Conservation (phyloP, 2,113 vertebrate genomes). For the Corydoras maculifer region DNA sequence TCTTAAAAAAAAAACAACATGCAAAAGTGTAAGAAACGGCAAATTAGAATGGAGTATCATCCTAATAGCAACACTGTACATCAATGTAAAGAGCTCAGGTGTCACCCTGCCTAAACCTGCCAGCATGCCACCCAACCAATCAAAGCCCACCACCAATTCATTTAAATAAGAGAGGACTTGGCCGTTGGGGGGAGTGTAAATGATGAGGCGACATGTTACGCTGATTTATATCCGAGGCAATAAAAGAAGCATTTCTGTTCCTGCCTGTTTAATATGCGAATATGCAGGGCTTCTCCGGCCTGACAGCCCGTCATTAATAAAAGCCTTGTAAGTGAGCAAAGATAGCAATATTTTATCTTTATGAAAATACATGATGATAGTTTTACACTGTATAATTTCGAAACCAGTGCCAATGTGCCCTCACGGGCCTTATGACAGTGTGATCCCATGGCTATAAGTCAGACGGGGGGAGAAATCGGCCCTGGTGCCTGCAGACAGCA, state of each 20-base stretch:
- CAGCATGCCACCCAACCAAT: slow-evolving; percentile 83
- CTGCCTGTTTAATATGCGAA: slow-evolving; percentile 95
- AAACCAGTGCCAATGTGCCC: slow-evolving; percentile 74
- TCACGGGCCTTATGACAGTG: slow-evolving; percentile 57
- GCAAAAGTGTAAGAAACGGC: slow-evolving; percentile 29
- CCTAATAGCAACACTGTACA: slow-evolving; percentile 50
- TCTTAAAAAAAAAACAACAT: not conserved
- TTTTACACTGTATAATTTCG: slow-evolving; percentile 83
- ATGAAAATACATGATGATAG: slow-evolving; percentile 94
- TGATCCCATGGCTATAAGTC: slow-evolving; percentile 70
- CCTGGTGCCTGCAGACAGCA: slow-evolving; percentile 18
- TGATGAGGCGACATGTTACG: slow-evolving; percentile 90
- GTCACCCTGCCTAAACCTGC: slow-evolving; percentile 48
- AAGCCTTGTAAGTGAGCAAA: slow-evolving; percentile 78
- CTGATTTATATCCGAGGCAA: slow-evolving; percentile 93
- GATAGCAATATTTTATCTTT: slow-evolving; percentile 86
- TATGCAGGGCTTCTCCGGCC: slow-evolving; percentile 88
- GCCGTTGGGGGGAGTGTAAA: slow-evolving; percentile 83
- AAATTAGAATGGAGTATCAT: slow-evolving; percentile 29
- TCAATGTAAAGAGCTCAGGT: slow-evolving; percentile 48
- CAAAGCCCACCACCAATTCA: slow-evolving; percentile 86
- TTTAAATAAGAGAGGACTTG: slow-evolving; percentile 93
- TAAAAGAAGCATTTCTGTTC: slow-evolving; percentile 93
- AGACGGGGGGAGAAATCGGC: slow-evolving; percentile 42
- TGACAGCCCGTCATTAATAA: slow-evolving; percentile 89